Base-by-base conservation (phyloP, 2,888 invertebrate species). In the Cetonia aurata region DNA sequence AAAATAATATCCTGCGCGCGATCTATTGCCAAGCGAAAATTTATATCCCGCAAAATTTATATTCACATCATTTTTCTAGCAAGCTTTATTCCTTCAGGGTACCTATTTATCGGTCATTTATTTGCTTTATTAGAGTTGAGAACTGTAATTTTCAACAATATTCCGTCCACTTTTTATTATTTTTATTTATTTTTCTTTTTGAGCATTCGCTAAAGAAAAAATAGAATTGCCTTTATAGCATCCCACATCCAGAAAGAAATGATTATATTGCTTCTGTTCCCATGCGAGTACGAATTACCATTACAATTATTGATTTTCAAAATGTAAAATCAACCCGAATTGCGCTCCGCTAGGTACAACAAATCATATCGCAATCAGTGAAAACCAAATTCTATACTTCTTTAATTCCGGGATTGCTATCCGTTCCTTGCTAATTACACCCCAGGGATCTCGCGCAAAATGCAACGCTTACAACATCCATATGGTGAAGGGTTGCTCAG, bases 361-460 rank as follows among this genome's bases (percentile, higher is more conserved):
- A 41, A 37, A 65, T 65, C 62, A 65, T 65, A 65, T 65, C 37
- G 62, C 62, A 62, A 69, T 60, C 48, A 60, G 69, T 60, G 69
- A 62, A 44, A 69, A 53, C 33, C 33, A 42, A 62, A 60, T 53
- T 59, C 60, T 62, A 52, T 53, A 41, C 62, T 62, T 62, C 60
- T 69, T 62, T 69, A 69, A 69, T 69, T 60, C 62, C 62, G 60
- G 69, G 60, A 55, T 60, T 37, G 69, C 53, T 60, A 69, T 13
- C 50, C 69, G 60, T 69, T 62, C 59, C 70, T 62, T 70, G 77
- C 80, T 80, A 80, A 80, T 80, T 80, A 79, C 75, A 75, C 80
- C 76, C 77, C 73, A 67, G 80, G 80, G 80, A 80, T 73, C 68
- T 50, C 72, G 66, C 71, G 69, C 75, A 71, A 76, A 71, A 73